Percentiles rank a stretch among this genome's conserved stretches.
Evolutionary conservation across 2,888 invertebrate genomes (phyloP).

Genomic region (Cetonia aurata): DNA sequence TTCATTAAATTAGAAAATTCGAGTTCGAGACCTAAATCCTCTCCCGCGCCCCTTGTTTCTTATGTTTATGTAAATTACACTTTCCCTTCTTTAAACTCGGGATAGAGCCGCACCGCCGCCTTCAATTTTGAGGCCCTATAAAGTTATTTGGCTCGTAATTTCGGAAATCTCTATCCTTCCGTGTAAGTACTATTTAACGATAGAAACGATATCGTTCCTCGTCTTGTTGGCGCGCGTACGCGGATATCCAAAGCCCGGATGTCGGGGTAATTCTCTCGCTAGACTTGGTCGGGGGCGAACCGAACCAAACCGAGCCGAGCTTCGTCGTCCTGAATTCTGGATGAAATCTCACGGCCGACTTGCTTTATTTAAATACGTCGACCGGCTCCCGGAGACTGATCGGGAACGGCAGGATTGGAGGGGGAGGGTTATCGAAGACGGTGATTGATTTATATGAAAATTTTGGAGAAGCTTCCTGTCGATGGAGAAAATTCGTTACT

Average conservation of each 20-base stretch:
- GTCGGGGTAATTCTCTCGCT: conserved; percentile 61
- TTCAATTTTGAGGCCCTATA: conserved; percentile 39
- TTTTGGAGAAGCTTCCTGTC: conserved; percentile 41
- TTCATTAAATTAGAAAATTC: conserved; percentile 38
- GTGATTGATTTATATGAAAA: conserved; percentile 60
- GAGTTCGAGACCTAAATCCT: conserved; percentile 30
- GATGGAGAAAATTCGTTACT: no score
- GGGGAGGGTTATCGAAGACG: conserved; percentile 51
- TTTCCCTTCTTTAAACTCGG: conserved; percentile 10
- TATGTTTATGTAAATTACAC: conserved; percentile 40
- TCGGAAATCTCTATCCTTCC: conserved; percentile 33
- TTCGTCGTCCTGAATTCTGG: conserved; percentile 56
- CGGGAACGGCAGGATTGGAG: background rate
- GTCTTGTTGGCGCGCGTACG: conserved; percentile 7
- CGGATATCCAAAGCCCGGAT: conserved; percentile 52
- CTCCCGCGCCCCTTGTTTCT: conserved; percentile 23
- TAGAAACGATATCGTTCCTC: conserved; percentile 41
- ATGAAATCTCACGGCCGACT: conserved; percentile 63
- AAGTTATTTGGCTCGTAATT: conserved; percentile 41
- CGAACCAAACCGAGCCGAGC: conserved; percentile 50
- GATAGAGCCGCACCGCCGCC: conserved; percentile 3
- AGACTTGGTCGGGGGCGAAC: conserved; percentile 52
- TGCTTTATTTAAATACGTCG: conserved; percentile 63
- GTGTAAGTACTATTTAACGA: conserved; percentile 40
- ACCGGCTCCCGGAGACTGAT: conserved; percentile 50